A percentile compares a stretch with the other conserved stretches of the same genome.
Conservation (phyloP, 1,140 invertebrate species). For the Drosophila quadrilineata region DNA sequence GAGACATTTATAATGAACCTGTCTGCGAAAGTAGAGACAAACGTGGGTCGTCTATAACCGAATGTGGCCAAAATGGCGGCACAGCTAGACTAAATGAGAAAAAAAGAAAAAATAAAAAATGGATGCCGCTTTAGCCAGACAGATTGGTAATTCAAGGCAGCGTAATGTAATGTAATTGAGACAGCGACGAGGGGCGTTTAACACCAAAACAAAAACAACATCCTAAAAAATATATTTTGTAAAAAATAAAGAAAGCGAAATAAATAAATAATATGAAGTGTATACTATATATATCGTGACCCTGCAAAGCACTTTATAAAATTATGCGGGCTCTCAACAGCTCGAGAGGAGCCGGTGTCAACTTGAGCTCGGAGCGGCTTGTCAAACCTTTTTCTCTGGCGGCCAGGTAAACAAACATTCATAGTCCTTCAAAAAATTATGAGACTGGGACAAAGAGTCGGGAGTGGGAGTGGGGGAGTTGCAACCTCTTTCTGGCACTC, state of each 20-base stretch:
- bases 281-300: constrained; percentile 4
- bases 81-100: constrained; percentile 8
- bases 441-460: no score
- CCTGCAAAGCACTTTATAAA: constrained; percentile 30
- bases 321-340: constrained; percentile 31
- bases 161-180: constrained; percentile 69
- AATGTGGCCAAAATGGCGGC: neutral
- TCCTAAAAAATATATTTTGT: constrained; percentile 18
- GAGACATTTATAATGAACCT: constrained; percentile 4
- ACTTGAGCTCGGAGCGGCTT: neutral
- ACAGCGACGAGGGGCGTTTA: constrained; percentile 40
- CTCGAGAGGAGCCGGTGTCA: neutral
- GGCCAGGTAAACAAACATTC: constrained; percentile 24
- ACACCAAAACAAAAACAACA: constrained; percentile 18
- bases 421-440: neutral
- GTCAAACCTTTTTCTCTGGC: constrained; percentile 41
- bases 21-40: neutral
- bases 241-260: constrained; percentile 17
- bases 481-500: constrained; percentile 25
- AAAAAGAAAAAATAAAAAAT: no score
- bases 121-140: constrained; percentile 53
- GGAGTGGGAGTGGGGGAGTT: no score
- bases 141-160: constrained; percentile 66
- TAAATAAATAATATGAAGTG: constrained; percentile 28
- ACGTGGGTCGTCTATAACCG: constrained; percentile 4